Conservation (phyloP, 2,797 vertebrate species). For the Sebastes elongatus region DNA sequence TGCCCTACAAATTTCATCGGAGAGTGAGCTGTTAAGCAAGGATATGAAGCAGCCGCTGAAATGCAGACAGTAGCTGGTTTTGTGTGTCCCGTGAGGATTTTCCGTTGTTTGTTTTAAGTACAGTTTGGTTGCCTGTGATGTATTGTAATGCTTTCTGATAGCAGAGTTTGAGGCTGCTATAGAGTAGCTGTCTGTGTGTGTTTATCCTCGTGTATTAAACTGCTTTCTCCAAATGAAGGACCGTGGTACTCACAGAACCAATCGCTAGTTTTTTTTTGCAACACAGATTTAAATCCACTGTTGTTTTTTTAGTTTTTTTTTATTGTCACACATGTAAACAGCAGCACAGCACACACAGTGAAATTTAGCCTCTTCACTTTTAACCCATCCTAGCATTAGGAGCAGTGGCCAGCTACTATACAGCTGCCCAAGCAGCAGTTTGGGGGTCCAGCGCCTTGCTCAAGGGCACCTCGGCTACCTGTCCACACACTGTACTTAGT, state of each 20-base stretch:
- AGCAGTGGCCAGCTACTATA: neutral
- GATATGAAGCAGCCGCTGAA: conserved; percentile 32
- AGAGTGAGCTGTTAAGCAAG: conserved; percentile 39
- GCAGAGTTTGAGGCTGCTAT: neutral
- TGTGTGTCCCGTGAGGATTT: conserved; percentile 33
- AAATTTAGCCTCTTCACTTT: neutral
- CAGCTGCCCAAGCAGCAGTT: neutral
- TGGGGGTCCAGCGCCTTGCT: neutral
- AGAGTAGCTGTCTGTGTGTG: neutral
- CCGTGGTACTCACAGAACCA: neutral
- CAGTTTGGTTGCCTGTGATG: conserved; percentile 39
- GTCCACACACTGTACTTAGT: neutral
- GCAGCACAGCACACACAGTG: neutral
- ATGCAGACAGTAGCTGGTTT: conserved; percentile 32
- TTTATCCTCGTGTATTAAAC: conserved; percentile 5
- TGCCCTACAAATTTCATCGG: conserved; percentile 47
- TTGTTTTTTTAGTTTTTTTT: neutral
- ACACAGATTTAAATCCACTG: neutral
- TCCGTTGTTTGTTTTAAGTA: conserved; percentile 50
- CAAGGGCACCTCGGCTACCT: neutral
- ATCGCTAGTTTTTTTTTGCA: neutral
- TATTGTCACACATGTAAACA: neutral
- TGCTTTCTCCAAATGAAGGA: neutral
- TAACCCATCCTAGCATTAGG: too few species aligned
- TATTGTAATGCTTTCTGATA: conserved; percentile 11